These are phyloP conservation scores for Dioctria rufipes DNA, from an alignment of 2,888 invertebrate genomes.

Conservation along the genomic window DNA sequence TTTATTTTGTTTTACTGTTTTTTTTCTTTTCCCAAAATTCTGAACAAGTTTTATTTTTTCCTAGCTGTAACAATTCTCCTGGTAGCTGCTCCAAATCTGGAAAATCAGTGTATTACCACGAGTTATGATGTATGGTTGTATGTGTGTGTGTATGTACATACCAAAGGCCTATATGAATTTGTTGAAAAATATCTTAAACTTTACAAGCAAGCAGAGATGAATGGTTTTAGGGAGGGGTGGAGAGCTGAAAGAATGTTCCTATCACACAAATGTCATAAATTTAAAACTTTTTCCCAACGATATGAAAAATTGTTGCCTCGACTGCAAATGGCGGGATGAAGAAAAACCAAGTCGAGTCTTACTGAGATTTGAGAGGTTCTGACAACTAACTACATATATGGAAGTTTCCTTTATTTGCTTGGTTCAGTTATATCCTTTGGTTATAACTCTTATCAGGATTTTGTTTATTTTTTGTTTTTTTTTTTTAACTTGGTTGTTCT, in stretches of 20 bases:
- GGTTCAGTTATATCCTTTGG: no score
- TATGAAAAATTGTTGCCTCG: conserved; percentile 26
- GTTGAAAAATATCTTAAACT: conserved; percentile 49
- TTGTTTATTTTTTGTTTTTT: no score
- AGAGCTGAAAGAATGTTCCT: conserved; percentile 16
- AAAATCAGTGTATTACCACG: conserved; percentile 32
- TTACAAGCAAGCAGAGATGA: conserved; percentile 14
- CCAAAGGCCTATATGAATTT: background rate
- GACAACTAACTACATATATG: no score
- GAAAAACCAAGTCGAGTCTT: no score
- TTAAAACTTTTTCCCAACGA: conserved; percentile 18
- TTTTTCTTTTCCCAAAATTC: conserved; percentile 6
- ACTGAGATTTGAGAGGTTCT: no score
- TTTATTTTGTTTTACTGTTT: no score
- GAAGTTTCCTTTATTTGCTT: no score
- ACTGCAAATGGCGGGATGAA: no score
- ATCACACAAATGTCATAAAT: conserved; percentile 42
- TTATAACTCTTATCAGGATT: no score
- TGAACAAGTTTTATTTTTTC: conserved; percentile 9
- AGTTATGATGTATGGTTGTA: conserved; percentile 27
- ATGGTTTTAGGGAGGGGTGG: conserved; percentile 1
- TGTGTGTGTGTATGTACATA: no score
- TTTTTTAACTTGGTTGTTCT: no score
- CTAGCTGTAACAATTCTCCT: background rate
- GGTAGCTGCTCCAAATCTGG: conserved; percentile 38